Evolutionary conservation across 2,113 vertebrate genomes (phyloP).

Genomic region (Etia nguti): DNA sequence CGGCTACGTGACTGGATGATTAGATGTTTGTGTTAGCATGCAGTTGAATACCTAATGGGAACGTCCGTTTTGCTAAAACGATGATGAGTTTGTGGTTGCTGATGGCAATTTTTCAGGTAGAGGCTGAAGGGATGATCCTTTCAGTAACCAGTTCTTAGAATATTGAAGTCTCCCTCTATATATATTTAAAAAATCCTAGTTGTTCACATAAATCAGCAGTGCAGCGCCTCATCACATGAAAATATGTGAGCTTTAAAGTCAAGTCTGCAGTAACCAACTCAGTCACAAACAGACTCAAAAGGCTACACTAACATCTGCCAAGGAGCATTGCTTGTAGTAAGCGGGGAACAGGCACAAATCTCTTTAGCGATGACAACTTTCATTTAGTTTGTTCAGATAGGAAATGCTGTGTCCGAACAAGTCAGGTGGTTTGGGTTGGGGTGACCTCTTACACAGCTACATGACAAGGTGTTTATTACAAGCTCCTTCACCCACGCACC

Average conservation of each 20-base stretch:
- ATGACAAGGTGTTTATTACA: not conserved
- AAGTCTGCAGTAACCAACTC: not conserved
- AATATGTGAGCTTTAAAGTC: not conserved
- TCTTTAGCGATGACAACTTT: not conserved
- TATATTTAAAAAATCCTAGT: not conserved
- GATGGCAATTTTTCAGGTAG: not conserved
- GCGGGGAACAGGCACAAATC: not conserved
- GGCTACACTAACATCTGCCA: not conserved
- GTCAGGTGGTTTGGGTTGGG: not conserved
- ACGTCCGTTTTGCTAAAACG: not conserved
- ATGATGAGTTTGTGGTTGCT: not conserved
- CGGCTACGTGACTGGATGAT: not conserved
- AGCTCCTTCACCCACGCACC: not conserved
- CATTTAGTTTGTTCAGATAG: not conserved
- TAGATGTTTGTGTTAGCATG: not conserved
- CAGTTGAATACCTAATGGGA: not conserved
- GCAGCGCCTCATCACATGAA: not conserved
- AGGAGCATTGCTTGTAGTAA: not conserved
- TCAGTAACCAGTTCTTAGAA: not conserved
- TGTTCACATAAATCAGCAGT: not conserved
- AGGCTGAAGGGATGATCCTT: too few species aligned
- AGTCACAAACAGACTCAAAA: not conserved
- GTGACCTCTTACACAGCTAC: not conserved
- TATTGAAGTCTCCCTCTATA: not conserved
- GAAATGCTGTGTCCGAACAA: not conserved